Evolutionary conservation across 2,797 vertebrate genomes (phyloP).

Genomic region (Petrocephalus sullivani): DNA sequence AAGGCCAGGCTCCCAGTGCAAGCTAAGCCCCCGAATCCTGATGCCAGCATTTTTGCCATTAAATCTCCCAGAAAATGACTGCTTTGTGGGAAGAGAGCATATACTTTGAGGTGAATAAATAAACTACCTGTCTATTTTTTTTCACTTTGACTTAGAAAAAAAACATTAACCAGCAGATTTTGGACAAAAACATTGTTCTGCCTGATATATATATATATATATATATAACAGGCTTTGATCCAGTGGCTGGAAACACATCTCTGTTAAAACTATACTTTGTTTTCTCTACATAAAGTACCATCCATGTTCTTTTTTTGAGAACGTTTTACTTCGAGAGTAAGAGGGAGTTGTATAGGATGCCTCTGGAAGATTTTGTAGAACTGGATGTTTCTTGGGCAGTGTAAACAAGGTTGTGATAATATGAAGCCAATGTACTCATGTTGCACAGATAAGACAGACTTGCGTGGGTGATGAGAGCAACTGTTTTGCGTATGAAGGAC

Average conservation of each 20-base stretch:
- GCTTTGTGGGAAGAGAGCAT: background rate
- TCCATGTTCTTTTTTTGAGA: background rate
- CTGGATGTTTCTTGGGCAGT: background rate
- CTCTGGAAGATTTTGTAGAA: background rate
- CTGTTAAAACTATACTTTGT: background rate
- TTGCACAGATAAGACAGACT: background rate
- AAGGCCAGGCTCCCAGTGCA: no score
- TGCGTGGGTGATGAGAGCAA: background rate
- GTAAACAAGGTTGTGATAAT: background rate
- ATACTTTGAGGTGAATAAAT: constrained; percentile 9
- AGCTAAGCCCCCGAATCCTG: background rate
- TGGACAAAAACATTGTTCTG: background rate
- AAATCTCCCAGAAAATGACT: background rate
- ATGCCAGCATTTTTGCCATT: background rate
- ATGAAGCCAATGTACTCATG: background rate
- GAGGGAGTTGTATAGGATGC: background rate
- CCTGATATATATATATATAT: background rate
- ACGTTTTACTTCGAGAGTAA: background rate
- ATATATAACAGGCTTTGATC: background rate
- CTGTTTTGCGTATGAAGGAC: background rate
- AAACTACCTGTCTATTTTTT: constrained; percentile 2
- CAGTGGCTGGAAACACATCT: background rate
- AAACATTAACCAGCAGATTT: background rate
- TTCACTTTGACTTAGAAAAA: background rate
- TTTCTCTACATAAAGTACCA: background rate